phyloP scores from a whole-genome alignment of 2,888 invertebrate species.

The Stomorhina lunata region DNA sequence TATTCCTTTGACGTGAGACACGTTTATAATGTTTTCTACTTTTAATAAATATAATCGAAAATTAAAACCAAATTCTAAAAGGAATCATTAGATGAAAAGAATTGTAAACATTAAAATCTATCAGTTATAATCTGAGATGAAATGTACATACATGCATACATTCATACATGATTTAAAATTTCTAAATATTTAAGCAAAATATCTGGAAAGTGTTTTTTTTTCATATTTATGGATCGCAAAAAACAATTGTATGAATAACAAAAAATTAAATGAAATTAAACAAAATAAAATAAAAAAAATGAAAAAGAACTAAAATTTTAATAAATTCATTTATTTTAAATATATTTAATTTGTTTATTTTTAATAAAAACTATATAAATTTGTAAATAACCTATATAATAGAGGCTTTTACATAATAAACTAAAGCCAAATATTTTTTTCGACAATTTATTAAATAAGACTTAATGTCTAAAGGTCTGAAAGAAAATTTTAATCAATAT shows the following conservation, averaged over 20 bases:
- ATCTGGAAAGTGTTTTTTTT: too few relatives aligned
- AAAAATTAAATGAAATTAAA: background rate
- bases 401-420: constrained; percentile 51
- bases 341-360: constrained; percentile 43
- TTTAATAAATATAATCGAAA: too few relatives aligned
- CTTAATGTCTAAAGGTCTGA: constrained; percentile 50
- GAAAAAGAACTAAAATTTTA: constrained; percentile 42
- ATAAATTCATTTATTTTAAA: constrained; percentile 59
- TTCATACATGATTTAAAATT: constrained; percentile 50
- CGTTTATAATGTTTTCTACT: too few relatives aligned
- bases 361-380: constrained; percentile 50
- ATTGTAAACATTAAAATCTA: constrained; percentile 1
- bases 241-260: constrained; percentile 7
- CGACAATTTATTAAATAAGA: constrained; percentile 50
- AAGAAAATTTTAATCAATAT: constrained; percentile 33
- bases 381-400: constrained; percentile 49
- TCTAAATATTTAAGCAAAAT: constrained; percentile 59
- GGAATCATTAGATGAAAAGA: too few relatives aligned
- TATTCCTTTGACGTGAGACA: too few relatives aligned
- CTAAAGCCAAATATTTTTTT: constrained; percentile 59
- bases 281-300: background rate
- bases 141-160: constrained; percentile 18
- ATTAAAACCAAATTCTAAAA: too few relatives aligned
- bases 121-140: constrained; percentile 46
- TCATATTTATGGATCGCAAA: background rate